Conservation (phyloP, 2,888 invertebrate species). For the Eurytoma californica region DNA sequence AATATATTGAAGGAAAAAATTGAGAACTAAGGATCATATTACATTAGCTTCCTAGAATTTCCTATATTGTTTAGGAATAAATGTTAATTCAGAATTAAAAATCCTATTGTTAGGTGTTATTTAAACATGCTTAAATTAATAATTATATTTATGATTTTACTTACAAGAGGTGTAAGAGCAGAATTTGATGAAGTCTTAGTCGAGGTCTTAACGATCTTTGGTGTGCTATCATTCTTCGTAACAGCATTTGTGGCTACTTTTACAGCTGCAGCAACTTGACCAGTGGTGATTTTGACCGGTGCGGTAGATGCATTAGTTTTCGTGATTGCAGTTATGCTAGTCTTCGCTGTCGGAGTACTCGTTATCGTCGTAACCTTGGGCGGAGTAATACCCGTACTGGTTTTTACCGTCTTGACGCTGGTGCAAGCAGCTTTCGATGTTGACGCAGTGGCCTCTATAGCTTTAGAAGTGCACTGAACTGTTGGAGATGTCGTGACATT, state of each 20-base stretch:
- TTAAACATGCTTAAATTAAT: neutral
- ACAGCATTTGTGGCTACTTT: neutral
- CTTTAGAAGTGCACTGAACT: neutral
- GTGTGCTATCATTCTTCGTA: neutral
- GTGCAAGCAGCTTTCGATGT: neutral
- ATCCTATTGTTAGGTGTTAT: too few species aligned
- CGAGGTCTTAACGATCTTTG: constrained; percentile 1
- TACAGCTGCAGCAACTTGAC: neutral
- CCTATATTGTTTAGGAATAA: too few species aligned
- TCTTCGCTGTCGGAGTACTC: neutral
- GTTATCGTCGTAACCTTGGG: neutral
- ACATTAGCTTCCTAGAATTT: too few species aligned
- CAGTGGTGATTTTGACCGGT: too few species aligned
- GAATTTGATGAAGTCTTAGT: neutral
- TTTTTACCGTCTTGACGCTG: neutral
- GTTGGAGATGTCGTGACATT: neutral
- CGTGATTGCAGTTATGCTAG: neutral
- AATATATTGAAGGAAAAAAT: too few species aligned
- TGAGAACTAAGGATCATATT: too few species aligned
- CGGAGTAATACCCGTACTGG: neutral
- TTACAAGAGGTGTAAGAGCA: constrained; percentile 46
- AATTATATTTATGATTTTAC: neutral
- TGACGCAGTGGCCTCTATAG: neutral
- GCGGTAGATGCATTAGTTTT: neutral
- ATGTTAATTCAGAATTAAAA: too few species aligned